These are phyloP conservation scores for Monomorium pharaonis DNA, from an alignment of 1,140 invertebrate species.

Conservation along the genomic window DNA sequence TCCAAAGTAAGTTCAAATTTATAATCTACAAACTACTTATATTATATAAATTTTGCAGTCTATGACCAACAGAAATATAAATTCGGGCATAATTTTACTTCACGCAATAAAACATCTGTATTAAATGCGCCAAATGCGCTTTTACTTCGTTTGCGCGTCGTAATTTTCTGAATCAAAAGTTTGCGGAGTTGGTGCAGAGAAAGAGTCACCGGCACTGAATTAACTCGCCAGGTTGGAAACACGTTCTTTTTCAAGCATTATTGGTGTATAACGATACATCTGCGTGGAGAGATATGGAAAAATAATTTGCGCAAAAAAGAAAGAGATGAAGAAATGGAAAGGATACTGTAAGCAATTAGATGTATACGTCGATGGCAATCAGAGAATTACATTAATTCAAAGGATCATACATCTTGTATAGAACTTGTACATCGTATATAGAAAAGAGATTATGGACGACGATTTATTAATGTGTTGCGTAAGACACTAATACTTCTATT, in stretches of 20 bases:
- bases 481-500: neutral
- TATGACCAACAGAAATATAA: conserved; percentile 4
- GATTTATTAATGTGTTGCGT: neutral
- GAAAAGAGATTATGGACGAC: neutral
- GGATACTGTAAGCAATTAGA: conserved; percentile 53
- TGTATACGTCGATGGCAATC: conserved; percentile 5
- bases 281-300: neutral
- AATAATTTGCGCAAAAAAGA: neutral
- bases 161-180: conserved; percentile 44
- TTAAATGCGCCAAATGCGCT: conserved; percentile 20
- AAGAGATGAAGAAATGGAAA: neutral
- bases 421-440: too few species aligned
- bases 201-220: conserved; percentile 14
- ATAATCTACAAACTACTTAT: neutral
- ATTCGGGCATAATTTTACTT: conserved; percentile 13
- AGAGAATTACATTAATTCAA: neutral
- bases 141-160: conserved; percentile 12
- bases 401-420: neutral
- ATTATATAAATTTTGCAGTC: neutral
- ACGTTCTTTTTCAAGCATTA: conserved; percentile 36
- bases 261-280: neutral
- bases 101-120: conserved; percentile 4
- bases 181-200: neutral
- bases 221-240: conserved; percentile 18
- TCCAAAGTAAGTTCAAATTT: neutral